phyloP scores from a whole-genome alignment of 2,888 invertebrate genomes.

The Eilema sororculum region DNA sequence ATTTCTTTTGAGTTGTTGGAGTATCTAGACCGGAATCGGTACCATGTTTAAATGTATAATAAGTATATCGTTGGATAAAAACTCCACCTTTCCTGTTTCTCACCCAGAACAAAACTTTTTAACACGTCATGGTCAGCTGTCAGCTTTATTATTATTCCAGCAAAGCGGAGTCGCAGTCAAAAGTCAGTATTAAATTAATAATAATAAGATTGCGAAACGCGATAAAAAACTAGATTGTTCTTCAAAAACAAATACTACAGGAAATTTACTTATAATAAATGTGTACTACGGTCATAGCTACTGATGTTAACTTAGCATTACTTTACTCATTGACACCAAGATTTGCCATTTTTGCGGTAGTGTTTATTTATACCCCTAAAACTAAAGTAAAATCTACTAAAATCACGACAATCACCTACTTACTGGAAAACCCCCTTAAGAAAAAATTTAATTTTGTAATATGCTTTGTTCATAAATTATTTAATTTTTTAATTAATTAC shows the following conservation, averaged over 20 bases:
- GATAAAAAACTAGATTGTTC: too few species aligned
- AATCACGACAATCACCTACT: neutral
- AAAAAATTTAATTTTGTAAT: neutral
- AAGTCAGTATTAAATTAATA: neutral
- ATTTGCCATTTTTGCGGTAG: neutral
- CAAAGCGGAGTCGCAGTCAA: neutral
- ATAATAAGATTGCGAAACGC: neutral
- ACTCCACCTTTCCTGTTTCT: too few species aligned
- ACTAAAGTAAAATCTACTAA: neutral
- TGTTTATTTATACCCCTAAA: neutral
- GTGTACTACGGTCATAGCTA: neutral
- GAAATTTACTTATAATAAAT: neutral
- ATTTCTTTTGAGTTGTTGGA: neutral
- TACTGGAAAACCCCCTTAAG: neutral
- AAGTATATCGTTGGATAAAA: too few species aligned
- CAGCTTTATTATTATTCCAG: neutral
- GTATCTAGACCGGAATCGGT: neutral
- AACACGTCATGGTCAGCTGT: neutral
- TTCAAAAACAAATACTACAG: neutral
- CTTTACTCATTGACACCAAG: neutral
- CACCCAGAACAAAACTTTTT: too few species aligned
- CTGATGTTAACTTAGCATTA: too few species aligned
- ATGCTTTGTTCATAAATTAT: neutral
- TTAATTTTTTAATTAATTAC: too few species aligned
- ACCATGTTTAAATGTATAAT: too few species aligned